Conservation (phyloP, 2,797 vertebrate species). For the Molossus molossus region DNA sequence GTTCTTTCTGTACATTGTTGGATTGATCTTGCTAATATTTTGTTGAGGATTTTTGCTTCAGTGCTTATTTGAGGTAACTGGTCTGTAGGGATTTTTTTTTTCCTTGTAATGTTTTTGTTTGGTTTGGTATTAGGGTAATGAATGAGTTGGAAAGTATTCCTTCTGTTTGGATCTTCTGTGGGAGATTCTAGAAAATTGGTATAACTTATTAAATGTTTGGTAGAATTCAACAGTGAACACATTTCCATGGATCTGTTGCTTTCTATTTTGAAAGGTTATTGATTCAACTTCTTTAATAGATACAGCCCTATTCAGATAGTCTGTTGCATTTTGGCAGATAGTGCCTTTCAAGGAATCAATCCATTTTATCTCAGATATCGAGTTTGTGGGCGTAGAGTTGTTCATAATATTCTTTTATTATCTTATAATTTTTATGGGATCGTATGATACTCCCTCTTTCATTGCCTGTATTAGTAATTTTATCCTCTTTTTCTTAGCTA, state of each 20-base stretch:
- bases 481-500: background rate
- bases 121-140: background rate
- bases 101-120: background rate
- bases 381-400: background rate
- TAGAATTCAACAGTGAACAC: background rate
- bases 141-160: background rate
- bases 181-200: background rate
- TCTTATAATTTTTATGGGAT: background rate
- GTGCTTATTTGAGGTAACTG: background rate
- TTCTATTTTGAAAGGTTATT: background rate
- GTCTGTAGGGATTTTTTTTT: background rate
- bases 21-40: background rate
- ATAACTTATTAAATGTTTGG: background rate
- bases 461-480: background rate
- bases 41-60: background rate
- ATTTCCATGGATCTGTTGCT: background rate
- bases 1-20: background rate
- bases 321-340: background rate
- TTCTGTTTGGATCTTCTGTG: background rate
- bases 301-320: background rate
- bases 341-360: background rate
- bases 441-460: background rate
- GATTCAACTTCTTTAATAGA: background rate
- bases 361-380: background rate
- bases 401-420: background rate